A percentile compares a stretch with the other conserved stretches of the same genome.
Conservation (phyloP, 2,888 invertebrate genomes). For the Odiellus spinosus region DNA sequence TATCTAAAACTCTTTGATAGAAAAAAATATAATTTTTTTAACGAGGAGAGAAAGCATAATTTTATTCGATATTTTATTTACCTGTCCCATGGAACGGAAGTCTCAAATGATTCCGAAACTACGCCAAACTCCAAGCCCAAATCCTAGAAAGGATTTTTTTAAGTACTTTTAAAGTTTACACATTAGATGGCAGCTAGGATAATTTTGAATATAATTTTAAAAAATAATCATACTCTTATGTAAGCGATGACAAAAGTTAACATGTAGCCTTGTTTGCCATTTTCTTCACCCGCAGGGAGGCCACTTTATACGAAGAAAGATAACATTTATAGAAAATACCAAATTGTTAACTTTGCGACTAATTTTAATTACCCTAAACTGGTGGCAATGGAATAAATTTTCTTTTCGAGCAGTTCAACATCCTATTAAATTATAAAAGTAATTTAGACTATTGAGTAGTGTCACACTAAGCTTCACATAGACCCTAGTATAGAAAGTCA, state of each 20-base stretch:
- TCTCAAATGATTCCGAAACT: slow-evolving; percentile 94
- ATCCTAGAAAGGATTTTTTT: slow-evolving; percentile 44
- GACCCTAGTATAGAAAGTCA: no score
- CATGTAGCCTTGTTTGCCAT: slow-evolving; percentile 88
- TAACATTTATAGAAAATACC: no score
- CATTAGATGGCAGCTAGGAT: background rate
- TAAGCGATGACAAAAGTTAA: slow-evolving; percentile 97
- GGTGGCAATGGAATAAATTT: slow-evolving; percentile 61
- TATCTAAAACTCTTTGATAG: slow-evolving; percentile 44
- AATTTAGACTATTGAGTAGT: background rate
- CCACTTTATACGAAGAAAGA: slow-evolving; percentile 38
- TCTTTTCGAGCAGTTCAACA: slow-evolving; percentile 55
- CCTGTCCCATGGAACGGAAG: slow-evolving; percentile 90
- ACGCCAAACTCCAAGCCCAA: slow-evolving; percentile 70
- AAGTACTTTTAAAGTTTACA: background rate
- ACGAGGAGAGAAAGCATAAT: no score
- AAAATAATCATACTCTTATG: slow-evolving; percentile 49
- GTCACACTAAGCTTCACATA: background rate
- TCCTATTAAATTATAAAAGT: slow-evolving; percentile 36
- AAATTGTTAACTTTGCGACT: no score
- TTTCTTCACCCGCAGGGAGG: slow-evolving; percentile 75
- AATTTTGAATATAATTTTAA: background rate
- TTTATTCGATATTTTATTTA: no score
- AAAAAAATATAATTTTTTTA: no score
- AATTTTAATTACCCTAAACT: slow-evolving; percentile 40